phyloP scores from a whole-genome alignment of 2,888 invertebrate species.

The Cryptocheilus praepositus region DNA sequence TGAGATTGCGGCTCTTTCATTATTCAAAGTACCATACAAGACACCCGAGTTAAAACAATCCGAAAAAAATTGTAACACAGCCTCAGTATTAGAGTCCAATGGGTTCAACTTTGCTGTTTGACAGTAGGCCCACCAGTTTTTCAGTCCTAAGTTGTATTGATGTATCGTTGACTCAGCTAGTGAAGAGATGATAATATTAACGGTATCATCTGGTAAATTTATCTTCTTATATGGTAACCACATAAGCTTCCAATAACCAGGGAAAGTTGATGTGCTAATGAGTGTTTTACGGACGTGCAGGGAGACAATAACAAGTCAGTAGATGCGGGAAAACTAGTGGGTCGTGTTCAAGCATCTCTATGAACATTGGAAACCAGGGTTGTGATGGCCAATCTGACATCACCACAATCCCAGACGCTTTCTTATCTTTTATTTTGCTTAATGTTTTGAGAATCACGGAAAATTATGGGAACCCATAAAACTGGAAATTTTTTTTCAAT shows the following conservation, averaged over 20 bases:
- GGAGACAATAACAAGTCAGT: conserved; percentile 25
- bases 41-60: no score
- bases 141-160: no score
- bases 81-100: conserved; percentile 3
- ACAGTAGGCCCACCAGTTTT: no score
- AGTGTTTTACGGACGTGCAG: conserved; percentile 29
- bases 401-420: conserved; percentile 39
- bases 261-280: conserved; percentile 31
- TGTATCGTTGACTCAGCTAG: no score
- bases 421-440: conserved; percentile 44
- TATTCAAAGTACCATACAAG: no score
- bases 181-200: conserved; percentile 20
- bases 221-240: conserved; percentile 14
- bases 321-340: conserved; percentile 29
- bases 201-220: conserved; percentile 14
- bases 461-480: conserved; percentile 53
- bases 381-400: conserved; percentile 40
- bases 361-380: conserved; percentile 43
- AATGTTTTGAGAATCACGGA: conserved; percentile 33
- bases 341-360: conserved; percentile 19
- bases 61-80: no score
- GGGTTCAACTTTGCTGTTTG: no score
- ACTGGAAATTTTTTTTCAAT: conserved; percentile 36
- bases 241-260: conserved; percentile 37
- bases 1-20: no score